These are phyloP conservation scores for Crossoptilon crossoptilon DNA, from an alignment of 2,797 vertebrate genomes.

Conservation along the genomic window DNA sequence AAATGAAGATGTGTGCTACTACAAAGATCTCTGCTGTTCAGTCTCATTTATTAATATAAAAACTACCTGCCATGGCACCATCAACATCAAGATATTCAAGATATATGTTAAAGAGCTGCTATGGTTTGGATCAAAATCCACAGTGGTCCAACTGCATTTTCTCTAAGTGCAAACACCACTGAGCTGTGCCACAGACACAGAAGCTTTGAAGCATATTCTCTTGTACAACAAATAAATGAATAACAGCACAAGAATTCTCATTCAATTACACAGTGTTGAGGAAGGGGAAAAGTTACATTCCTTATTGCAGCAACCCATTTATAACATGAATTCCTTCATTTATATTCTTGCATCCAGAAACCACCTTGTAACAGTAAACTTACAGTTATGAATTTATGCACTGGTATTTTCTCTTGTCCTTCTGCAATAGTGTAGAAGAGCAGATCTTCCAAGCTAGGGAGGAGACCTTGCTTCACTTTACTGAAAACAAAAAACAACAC, in stretches of 20 bases:
- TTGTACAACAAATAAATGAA: neutral
- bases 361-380: conserved; percentile 65
- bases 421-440: conserved; percentile 99
- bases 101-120: neutral
- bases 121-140: neutral
- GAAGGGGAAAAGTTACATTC: neutral
- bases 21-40: neutral
- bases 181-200: neutral
- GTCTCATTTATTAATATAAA: neutral
- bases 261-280: neutral
- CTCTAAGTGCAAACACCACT: neutral
- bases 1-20: neutral
- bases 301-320: neutral
- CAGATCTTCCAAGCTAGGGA: conserved; percentile 97
- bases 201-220: neutral
- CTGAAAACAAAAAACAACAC: conserved; percentile 67
- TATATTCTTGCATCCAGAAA: neutral
- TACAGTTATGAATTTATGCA: conserved; percentile 99
- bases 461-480: conserved; percentile 93
- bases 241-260: neutral
- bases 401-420: conserved; percentile 97
- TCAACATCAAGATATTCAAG: neutral
- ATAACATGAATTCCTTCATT: neutral
- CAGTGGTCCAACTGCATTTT: neutral
- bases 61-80: neutral